Conservation (phyloP, 1,140 invertebrate genomes). For the Caenorhabditis brenneri region DNA sequence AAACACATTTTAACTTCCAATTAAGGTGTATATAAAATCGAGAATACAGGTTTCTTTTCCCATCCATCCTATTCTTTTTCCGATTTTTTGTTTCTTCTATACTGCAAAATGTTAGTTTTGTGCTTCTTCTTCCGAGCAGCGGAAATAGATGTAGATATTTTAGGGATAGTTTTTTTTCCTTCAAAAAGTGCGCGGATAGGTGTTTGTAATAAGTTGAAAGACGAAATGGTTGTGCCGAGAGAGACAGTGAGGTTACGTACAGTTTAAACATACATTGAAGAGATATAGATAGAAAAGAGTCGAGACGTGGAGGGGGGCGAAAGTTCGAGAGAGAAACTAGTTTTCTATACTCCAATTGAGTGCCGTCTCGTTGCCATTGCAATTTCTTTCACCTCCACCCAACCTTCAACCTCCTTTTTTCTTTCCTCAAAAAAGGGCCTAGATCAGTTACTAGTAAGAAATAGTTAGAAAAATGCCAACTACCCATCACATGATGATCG, state of each 20-base stretch:
- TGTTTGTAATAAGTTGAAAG: not conserved
- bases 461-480: not conserved
- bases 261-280: conserved; percentile 38
- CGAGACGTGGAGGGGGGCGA: conserved; percentile 24
- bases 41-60: not conserved
- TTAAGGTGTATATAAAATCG: not conserved
- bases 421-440: not conserved
- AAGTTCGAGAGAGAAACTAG: conserved; percentile 16
- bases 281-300: conserved; percentile 35
- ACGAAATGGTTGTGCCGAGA: not conserved
- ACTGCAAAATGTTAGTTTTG: conserved; percentile 18
- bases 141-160: conserved; percentile 19
- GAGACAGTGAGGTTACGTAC: not conserved
- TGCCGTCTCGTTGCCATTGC: not conserved
- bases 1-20: not conserved
- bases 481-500: conserved; percentile 37
- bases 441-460: conserved; percentile 20
- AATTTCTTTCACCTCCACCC: conserved; percentile 33
- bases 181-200: not conserved
- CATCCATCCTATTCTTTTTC: not conserved
- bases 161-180: no score
- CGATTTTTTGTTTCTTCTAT: not conserved
- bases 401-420: conserved; percentile 37
- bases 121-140: not conserved
- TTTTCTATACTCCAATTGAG: not conserved